Base-by-base conservation (phyloP, 2,113 vertebrate species). In the Sturnira hondurensis region DNA sequence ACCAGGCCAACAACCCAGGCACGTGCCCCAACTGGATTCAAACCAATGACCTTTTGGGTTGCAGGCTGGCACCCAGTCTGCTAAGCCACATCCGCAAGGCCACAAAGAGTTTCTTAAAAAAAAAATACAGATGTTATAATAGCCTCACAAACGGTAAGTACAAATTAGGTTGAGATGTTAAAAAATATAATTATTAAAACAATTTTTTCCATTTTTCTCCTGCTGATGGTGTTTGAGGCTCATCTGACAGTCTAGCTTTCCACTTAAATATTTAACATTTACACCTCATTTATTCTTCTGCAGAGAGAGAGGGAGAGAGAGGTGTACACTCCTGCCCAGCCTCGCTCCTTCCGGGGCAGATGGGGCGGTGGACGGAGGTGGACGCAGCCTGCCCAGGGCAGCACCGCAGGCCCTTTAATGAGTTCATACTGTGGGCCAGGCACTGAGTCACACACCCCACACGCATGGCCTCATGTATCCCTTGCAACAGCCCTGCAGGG, bases 121-220 rank as follows among this genome's bases (percentile, higher is more conserved):
- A 61, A 41, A 82, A 74, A 56, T 12, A 54, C 4, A 67, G 47
- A 61, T 24, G 65, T 41, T 19, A 33, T 38, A 65, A 58, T 67
- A 87, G 76, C 38, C 68, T 86, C 74, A 86, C 43, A 28, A 43
- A 67, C 50, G 90, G 1, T 24, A 77, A 82, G 56, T 50, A 84
- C 86, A 85, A 84, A 81, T 92, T 73, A 65, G 80, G 68, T 41
- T 41, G 68, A 92, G 31, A 76, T 94, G 24, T 84, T 96, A 43
- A 5, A 41, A 94, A 88, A 68, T 19, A n/a, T 28, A 63, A 50
- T 80, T 36, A 78, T 70, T 52, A 54, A 77, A 84, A 74, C 12
- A 41, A 31, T 31, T 77, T 77, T 92, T 61, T 31, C 38, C 50
- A 47, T 71, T 82, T 82, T 61, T 26, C 31, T 76, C 65, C 67